A percentile compares a stretch with the other conserved stretches of the same genome.
phyloP scores from a whole-genome alignment of 2,888 invertebrate species.

The Diarsia mendica region DNA sequence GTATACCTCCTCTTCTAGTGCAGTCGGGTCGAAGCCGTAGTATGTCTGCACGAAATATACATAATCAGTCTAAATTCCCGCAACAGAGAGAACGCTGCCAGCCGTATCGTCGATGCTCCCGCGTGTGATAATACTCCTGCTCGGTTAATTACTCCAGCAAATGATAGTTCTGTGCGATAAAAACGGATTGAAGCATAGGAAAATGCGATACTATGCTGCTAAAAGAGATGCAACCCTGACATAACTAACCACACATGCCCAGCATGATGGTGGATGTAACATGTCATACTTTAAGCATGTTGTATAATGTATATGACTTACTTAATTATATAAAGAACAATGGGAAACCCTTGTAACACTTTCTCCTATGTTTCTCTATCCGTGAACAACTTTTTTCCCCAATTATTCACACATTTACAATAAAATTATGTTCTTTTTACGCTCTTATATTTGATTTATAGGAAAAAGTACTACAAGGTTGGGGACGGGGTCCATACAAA shows the following conservation, averaged over 20 bases:
- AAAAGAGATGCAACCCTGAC: not conserved
- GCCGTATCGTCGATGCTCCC: not conserved
- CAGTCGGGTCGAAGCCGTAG: conserved; percentile 94
- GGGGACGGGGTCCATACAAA: too few relatives aligned
- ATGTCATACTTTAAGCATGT: not conserved
- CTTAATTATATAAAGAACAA: too few relatives aligned
- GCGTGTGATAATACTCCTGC: not conserved
- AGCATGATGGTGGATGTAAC: not conserved
- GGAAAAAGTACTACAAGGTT: too few relatives aligned
- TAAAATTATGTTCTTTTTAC: too few relatives aligned
- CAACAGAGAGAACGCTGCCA: not conserved
- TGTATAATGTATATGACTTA: not conserved
- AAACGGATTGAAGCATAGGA: not conserved
- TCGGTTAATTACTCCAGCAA: too few relatives aligned
- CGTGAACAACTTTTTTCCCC: too few relatives aligned
- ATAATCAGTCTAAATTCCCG: not conserved
- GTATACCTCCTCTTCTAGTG: conserved; percentile 93
- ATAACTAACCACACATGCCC: not conserved
- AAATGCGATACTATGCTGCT: not conserved
- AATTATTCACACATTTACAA: too few relatives aligned
- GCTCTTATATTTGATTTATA: too few relatives aligned
- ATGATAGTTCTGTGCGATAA: not conserved
- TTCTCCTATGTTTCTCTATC: too few relatives aligned
- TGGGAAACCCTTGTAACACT: too few relatives aligned
- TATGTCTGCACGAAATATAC: conserved; percentile 91